A percentile compares a stretch with the other conserved stretches of the same genome.
Evolutionary conservation across 2,113 vertebrate genomes (phyloP).

Genomic region (Pyrgilauda ruficollis): DNA sequence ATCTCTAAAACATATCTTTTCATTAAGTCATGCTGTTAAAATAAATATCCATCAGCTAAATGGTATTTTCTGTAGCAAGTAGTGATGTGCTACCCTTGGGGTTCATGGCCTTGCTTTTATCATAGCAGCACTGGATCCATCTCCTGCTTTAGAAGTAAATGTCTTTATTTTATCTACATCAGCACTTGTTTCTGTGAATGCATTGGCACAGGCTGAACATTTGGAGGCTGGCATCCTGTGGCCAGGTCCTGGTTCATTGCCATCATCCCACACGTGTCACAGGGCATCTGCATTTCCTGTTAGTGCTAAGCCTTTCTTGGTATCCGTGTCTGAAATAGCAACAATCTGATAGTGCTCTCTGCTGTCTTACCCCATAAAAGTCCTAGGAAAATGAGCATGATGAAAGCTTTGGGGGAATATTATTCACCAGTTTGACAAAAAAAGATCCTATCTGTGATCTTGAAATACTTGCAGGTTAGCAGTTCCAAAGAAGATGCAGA

Average conservation of each 20-base stretch:
- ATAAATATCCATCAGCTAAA: not conserved
- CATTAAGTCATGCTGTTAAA: constrained; percentile 8
- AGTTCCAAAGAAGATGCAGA: not conserved
- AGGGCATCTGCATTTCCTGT: not conserved
- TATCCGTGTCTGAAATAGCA: not conserved
- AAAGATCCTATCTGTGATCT: not conserved
- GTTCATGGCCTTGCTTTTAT: not conserved
- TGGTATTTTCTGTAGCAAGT: not conserved
- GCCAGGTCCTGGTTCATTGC: not conserved
- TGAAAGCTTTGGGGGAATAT: not conserved
- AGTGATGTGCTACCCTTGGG: not conserved
- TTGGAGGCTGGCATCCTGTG: not conserved
- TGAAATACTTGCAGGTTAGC: not conserved
- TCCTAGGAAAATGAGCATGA: not conserved
- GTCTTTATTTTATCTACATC: not conserved
- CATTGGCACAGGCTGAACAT: not conserved
- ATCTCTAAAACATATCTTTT: not conserved
- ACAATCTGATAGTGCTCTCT: not conserved
- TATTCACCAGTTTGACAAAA: not conserved
- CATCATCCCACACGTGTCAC: not conserved
- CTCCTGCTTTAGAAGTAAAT: not conserved
- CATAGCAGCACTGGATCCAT: not conserved
- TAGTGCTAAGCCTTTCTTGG: not conserved
- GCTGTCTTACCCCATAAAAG: not conserved
- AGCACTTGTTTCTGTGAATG: not conserved